Base-by-base conservation (phyloP, 2,888 invertebrate species). In the Cheilosia pagana region DNA sequence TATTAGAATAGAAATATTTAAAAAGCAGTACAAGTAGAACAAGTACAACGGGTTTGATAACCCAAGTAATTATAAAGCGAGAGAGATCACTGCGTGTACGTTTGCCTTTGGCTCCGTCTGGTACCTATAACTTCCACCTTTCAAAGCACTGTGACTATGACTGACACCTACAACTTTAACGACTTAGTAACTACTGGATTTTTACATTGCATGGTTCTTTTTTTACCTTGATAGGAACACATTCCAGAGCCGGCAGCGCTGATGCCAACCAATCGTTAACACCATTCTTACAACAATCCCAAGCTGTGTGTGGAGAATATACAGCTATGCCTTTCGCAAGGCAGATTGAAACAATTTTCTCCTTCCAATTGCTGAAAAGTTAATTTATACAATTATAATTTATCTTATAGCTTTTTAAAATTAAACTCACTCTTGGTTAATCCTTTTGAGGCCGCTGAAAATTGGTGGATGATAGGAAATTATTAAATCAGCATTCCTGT, bases 401-500 rank as follows among this genome's bases (percentile, higher is more conserved):
- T 12, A 19, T 5, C 6, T 16, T 12, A 3, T 35, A 0, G 10
- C 3, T 10, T 16, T 3, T 31, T 35, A n/a, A 8, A 16, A 31
- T 21, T 48, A 41, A 43, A 87, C 88, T 90, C 92, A 96, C 96
- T 94, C 95, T 94, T 97, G 93, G 1, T 95, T 94, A 45, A 99
- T 93, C 43, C 95, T 94, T 90, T 97, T 98, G 68, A 99, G 88
- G 6, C 97, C 95, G 14, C 94, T 93, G 92, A 99, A 99, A 90
- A 99, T 96, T 19, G 98, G 98, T n/a, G 99, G 99, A 93, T 99
- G 99, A 91, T 99, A 99, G 0, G 98, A 96, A 74, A 99, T 93
- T 74, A 99, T 97, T 92, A 98, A 92, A 90, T 97, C 95, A 65
- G 94, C 94, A 16, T 94, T 93, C 65, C 93, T 90, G 1, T 92